Evolutionary conservation across 1,140 invertebrate species (phyloP), one percentile per base, ranked within the genome.

Genomic region (Probaryconus sp.): DNA sequence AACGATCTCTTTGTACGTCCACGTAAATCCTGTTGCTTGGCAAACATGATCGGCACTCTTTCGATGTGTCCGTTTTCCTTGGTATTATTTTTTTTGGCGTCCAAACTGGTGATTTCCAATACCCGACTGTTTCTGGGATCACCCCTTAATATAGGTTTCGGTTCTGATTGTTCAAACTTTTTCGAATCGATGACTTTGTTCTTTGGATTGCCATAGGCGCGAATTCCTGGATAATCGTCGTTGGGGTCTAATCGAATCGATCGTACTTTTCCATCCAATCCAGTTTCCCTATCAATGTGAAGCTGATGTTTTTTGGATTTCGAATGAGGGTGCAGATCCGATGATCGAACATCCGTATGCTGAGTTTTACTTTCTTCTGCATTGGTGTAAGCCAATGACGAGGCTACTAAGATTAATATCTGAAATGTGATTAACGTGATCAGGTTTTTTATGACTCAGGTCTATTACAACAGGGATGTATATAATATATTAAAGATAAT

Each of bases 241-340:
- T 50, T 60, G 1, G 20, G n/a, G 5, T 69, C 58, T 9, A 76
- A 43, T 4, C 70, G 55, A 9, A 83, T 83, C 2, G 68, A 78
- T 5, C 67, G 64, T 4, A 83, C 82, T 48, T 80, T 81, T 0
- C 80, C 82, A 14, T 83, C 78, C 5, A 83, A 67, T 20, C 78
- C 76, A 37, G 67, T 76, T 47, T 79, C 75, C 24, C 73, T 64
- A 7, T 76, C 50, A 4, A 82, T 77, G 9, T 80, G 61, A 1
- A 81, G 14, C 2, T 69, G 42, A 14, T 79, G 73, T n/a, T 64
- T 64, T 30, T 65, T 69, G 0, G 14, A 40, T 13, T 60, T 65
- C 10, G 30, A 0, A 5, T 40, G 14, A n/a, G 2, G 2, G 0
- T 11, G 10, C 2, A 3, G 7, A 48, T 35, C 16, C 13, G 2